These are phyloP conservation scores for Alouatta palliata DNA, from an alignment of 2,113 vertebrate species.

Conservation along the genomic window DNA sequence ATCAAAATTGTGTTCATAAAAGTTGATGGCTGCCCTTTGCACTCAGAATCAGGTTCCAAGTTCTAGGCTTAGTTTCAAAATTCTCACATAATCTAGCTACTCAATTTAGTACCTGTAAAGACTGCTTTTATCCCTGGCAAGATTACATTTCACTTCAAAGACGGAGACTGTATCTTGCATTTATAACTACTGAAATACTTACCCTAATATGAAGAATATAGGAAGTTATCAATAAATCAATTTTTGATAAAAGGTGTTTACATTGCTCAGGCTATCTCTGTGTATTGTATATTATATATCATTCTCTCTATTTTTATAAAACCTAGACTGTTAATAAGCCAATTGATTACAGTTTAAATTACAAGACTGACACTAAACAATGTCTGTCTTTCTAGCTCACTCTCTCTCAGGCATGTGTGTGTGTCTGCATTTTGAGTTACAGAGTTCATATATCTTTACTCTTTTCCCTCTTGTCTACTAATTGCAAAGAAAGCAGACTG, in stretches of 20 bases:
- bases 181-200: background rate
- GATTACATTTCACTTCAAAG: background rate
- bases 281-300: background rate
- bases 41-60: background rate
- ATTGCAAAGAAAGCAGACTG: background rate
- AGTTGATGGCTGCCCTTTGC: background rate
- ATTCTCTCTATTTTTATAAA: background rate
- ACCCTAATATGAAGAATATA: background rate
- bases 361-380: background rate
- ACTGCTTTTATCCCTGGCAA: background rate
- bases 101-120: background rate
- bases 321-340: background rate
- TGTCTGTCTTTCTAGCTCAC: accelerated
- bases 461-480: background rate
- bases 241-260: background rate
- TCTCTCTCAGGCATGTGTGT: background rate
- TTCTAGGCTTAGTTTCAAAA: background rate
- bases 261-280: background rate
- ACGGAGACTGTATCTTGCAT: background rate
- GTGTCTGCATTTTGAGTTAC: background rate
- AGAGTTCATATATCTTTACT: background rate
- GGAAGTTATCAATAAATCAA: background rate
- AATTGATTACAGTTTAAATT: background rate
- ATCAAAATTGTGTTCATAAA: background rate
- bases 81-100: background rate